Base-by-base conservation (phyloP, 2,888 invertebrate genomes). In the Geotrupes spiniger region DNA sequence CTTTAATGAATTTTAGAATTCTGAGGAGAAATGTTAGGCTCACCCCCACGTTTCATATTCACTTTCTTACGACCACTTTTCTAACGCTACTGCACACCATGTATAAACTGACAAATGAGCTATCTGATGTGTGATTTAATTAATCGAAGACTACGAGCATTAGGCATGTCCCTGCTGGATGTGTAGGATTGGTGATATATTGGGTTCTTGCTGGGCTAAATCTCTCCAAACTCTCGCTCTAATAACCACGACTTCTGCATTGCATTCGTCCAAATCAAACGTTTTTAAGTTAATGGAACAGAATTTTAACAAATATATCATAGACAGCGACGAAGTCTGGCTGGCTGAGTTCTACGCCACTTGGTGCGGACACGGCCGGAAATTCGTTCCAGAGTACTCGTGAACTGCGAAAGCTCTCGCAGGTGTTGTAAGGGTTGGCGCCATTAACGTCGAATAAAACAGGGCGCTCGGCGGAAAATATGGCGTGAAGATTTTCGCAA, bases 281-380 rank as follows among this genome's bases (percentile, higher is more conserved):
- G 93, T 96, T 14, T 78, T 94, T 5, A 87, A 91, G 47, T 75
- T 97, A 51, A n/a, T n/a, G n/a, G n/a, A n/a, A n/a, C n/a, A n/a
- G n/a, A 96, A 93, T 76, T 97, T 96, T 70, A 85, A 95, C 60
- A 82, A 78, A 57, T 75, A 86, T 60, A 95, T 97, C 2, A 73
- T 84, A 37, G 81, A 88, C 57, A 83, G 90, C 54, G 87, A 95
- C 70, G 83, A 86, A 59, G 76, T 97, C 11, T 95, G 95, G 94
- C 72, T 97, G 45, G 88, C 96, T 0, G 94, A 96, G 66, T 93
- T 92, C 73, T 93, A 80, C 71, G 94, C 95, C 1, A 92, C 93
- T 0, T 96, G 94, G 94, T 94, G 89, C 67, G 89, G 87, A 9
- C 87, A 89, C 64, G 89, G 96, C 72, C 84, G 93, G 71, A 81